phyloP scores from a whole-genome alignment of 1,140 invertebrate genomes.

The Sitophilus oryzae region DNA sequence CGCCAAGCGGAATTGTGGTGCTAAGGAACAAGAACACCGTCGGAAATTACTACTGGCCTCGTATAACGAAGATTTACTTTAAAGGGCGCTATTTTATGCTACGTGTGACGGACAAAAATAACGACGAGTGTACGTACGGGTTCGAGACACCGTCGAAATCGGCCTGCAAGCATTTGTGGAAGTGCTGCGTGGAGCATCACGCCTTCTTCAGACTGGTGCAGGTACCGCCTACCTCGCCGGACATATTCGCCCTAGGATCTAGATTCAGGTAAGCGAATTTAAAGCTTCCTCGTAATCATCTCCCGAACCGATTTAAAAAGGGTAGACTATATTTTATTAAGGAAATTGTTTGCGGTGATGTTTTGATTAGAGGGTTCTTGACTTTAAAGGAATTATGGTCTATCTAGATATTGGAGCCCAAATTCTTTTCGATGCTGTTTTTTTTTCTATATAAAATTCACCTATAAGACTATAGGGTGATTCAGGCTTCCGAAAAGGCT shows the following conservation, averaged over 20 bases:
- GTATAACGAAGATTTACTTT: constrained; percentile 93
- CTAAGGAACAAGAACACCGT: constrained; percentile 94
- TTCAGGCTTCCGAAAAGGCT: too few relatives aligned
- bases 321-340: too few relatives aligned
- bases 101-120: constrained; percentile 90
- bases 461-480: too few relatives aligned
- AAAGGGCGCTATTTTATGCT: constrained; percentile 96
- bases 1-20: constrained; percentile 94
- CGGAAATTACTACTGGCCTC: constrained; percentile 98
- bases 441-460: too few relatives aligned
- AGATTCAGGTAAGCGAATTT: constrained; percentile 55
- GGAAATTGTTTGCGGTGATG: too few relatives aligned
- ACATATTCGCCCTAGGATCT: constrained; percentile 67
- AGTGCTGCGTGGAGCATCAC: constrained; percentile 97
- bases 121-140: constrained; percentile 91
- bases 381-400: too few relatives aligned
- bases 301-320: background rate
- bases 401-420: too few relatives aligned
- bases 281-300: background rate
- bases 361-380: too few relatives aligned
- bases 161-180: constrained; percentile 97
- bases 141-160: constrained; percentile 91
- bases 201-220: constrained; percentile 92
- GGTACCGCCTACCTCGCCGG: constrained; percentile 61
- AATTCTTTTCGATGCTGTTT: too few relatives aligned